Conservation (phyloP, 2,888 invertebrate genomes). For the Alcis repandata region DNA sequence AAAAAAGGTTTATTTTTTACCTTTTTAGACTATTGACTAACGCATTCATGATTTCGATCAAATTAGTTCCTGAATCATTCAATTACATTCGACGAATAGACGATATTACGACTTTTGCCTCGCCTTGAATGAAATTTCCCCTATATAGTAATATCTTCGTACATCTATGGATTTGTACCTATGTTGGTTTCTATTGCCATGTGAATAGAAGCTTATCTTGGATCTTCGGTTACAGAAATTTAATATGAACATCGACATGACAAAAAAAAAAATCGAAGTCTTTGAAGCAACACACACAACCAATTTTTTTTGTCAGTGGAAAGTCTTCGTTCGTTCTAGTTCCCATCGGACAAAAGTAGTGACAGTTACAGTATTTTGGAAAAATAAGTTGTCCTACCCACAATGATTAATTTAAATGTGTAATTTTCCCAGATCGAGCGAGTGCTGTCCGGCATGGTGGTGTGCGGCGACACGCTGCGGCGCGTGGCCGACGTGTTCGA, state of each 20-base stretch:
- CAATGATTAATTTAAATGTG: too few species aligned
- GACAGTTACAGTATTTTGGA: too few species aligned
- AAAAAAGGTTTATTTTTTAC: too few species aligned
- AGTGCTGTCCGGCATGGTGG: constrained; percentile 61
- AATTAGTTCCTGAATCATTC: background rate
- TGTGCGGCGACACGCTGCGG: constrained; percentile 71
- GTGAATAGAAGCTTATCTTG: too few species aligned
- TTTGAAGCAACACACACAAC: too few species aligned
- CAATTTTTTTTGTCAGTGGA: too few species aligned
- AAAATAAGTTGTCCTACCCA: too few species aligned
- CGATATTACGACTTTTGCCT: constrained; percentile 1
- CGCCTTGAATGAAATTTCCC: background rate
- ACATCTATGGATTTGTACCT: background rate
- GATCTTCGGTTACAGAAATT: too few species aligned
- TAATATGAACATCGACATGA: too few species aligned
- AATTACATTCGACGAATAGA: background rate
- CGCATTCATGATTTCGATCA: background rate
- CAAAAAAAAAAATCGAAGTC: too few species aligned
- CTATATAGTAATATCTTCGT: background rate
- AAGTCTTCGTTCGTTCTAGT: too few species aligned
- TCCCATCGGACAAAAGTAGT: background rate
- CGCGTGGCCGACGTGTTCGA: constrained; percentile 87
- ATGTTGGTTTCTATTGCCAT: too few species aligned
- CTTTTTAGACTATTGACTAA: background rate
- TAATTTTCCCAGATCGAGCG: constrained; percentile 65